phyloP scores from a whole-genome alignment of 2,888 invertebrate species.

The Eutolmus rufibarbis region DNA sequence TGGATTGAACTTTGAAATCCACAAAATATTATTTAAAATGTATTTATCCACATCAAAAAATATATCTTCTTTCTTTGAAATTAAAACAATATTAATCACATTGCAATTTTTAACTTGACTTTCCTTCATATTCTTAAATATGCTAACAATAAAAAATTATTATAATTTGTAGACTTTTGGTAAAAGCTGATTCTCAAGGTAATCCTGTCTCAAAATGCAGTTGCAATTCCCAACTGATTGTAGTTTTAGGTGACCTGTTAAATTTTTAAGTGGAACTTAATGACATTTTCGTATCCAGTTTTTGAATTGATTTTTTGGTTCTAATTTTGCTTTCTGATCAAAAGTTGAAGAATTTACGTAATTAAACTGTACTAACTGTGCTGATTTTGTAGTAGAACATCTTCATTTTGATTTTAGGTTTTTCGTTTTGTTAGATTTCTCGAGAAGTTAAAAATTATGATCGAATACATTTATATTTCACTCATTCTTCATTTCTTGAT shows the following conservation, averaged over 20 bases:
- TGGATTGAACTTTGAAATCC: too few relatives aligned
- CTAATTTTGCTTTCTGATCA: background rate
- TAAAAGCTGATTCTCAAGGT: background rate
- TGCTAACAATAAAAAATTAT: background rate
- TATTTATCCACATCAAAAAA: too few relatives aligned
- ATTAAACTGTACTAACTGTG: background rate
- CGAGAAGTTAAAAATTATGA: too few relatives aligned
- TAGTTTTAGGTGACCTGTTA: background rate
- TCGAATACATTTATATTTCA: too few relatives aligned
- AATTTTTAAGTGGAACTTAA: background rate
- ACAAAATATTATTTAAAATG: too few relatives aligned
- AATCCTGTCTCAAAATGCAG: background rate
- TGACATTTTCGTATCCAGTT: background rate
- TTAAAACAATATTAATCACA: too few relatives aligned
- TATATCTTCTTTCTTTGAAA: too few relatives aligned
- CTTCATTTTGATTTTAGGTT: background rate
- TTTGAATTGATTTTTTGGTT: background rate
- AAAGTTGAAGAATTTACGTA: background rate
- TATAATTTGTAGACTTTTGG: background rate
- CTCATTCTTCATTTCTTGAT: too few relatives aligned
- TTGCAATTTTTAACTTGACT: background rate
- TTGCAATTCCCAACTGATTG: background rate
- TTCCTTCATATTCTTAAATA: background rate
- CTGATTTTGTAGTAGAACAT: background rate
- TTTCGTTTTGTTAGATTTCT: too few relatives aligned